phyloP scores from a whole-genome alignment of 2,113 vertebrate species.

The Sylvietta virens region DNA sequence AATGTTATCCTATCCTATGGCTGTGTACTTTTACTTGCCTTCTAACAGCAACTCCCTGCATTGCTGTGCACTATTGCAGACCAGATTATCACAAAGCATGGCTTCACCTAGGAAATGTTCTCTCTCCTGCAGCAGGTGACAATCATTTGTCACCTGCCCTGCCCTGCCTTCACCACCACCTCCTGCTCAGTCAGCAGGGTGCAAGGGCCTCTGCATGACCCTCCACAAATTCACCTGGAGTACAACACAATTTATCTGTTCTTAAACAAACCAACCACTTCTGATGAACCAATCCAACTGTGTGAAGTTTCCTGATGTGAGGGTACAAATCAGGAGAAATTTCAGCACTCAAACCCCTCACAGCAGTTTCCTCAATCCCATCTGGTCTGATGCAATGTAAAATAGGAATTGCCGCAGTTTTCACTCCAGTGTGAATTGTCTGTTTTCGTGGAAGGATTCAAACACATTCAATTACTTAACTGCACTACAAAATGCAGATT shows the following conservation, averaged over 20 bases:
- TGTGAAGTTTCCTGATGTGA: neutral
- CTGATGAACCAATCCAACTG: neutral
- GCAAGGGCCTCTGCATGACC: neutral
- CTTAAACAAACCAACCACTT: neutral
- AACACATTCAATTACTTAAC: neutral
- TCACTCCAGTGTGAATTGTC: neutral
- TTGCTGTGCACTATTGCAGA: accelerated
- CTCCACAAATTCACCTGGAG: neutral
- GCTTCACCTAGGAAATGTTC: neutral
- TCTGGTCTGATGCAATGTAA: neutral
- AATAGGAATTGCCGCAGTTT: neutral
- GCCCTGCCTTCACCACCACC: neutral
- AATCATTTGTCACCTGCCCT: neutral
- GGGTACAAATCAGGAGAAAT: neutral
- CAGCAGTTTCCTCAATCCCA: neutral
- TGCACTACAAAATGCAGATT: neutral
- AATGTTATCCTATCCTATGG: neutral
- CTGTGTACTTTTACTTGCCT: neutral
- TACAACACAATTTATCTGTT: neutral
- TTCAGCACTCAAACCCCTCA: neutral
- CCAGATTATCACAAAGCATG: neutral
- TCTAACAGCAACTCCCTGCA: neutral
- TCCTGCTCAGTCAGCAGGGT: neutral
- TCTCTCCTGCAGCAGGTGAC: neutral
- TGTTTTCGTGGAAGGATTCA: neutral